A percentile compares a stretch with the other conserved stretches of the same genome.
phyloP scores from a whole-genome alignment of 2,113 vertebrate genomes.

The Capreolus pygargus region DNA sequence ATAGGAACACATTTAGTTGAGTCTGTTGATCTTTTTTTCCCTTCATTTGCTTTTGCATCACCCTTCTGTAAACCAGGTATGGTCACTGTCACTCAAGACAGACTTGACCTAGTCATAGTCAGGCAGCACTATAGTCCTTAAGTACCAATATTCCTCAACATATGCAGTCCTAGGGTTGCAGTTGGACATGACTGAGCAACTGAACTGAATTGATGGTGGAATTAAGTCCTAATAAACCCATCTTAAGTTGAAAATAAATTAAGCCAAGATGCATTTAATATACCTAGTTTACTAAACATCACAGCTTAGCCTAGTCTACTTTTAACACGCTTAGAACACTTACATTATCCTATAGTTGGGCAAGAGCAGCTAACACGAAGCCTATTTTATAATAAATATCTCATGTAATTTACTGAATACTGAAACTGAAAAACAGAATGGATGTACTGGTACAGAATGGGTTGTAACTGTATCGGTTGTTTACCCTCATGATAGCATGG shows the following conservation, averaged over 20 bases:
- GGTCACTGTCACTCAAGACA: neutral
- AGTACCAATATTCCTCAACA: neutral
- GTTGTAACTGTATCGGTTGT: neutral
- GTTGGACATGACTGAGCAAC: neutral
- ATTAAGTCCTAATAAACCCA: neutral
- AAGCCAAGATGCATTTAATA: neutral
- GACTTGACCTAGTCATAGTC: neutral
- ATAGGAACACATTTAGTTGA: neutral
- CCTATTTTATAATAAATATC: neutral
- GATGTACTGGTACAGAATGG: neutral
- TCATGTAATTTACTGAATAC: neutral
- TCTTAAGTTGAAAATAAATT: neutral
- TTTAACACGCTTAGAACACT: neutral
- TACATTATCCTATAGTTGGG: neutral
- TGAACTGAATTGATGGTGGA: neutral
- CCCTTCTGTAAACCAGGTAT: neutral
- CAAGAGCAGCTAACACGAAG: neutral
- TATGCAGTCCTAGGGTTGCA: neutral
- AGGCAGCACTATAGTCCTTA: neutral
- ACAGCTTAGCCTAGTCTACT: neutral
- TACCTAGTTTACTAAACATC: neutral
- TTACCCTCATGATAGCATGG: neutral
- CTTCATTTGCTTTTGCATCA: neutral
- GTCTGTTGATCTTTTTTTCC: neutral
- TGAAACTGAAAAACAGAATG: neutral